Evolutionary conservation across 2,113 vertebrate genomes (phyloP).

Genomic region (Butastur rufipennis): DNA sequence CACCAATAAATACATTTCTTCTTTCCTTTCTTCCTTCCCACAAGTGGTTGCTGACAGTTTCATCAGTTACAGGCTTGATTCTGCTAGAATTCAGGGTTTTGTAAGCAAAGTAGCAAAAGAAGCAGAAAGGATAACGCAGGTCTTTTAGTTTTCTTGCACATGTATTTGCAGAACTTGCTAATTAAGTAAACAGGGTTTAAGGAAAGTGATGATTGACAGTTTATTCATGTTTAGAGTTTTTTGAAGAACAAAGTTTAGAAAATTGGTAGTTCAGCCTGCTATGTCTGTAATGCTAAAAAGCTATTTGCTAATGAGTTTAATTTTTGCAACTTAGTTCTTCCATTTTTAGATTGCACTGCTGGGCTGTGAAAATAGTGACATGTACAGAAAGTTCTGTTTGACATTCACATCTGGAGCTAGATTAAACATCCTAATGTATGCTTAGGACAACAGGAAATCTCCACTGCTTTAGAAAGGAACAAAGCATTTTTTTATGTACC

Average conservation of each 20-base stretch:
- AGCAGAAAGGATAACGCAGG: background rate
- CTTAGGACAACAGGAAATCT: background rate
- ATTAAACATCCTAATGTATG: background rate
- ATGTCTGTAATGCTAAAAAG: background rate
- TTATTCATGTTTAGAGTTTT: background rate
- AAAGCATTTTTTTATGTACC: background rate
- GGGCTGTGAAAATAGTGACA: background rate
- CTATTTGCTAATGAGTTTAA: background rate
- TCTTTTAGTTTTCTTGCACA: background rate
- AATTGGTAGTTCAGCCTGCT: background rate
- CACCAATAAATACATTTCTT: background rate
- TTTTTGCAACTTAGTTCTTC: background rate
- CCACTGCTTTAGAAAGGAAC: background rate
- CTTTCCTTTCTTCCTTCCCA: background rate
- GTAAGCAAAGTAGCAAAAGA: background rate
- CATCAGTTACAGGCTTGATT: background rate
- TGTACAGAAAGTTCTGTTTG: background rate
- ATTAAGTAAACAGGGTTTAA: background rate
- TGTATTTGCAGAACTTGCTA: background rate
- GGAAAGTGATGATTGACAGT: background rate
- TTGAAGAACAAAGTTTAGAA: background rate
- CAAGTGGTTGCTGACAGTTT: background rate
- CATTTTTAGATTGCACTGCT: background rate
- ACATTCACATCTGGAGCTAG: background rate
- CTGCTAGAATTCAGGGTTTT: background rate